Base-by-base conservation (phyloP, 2,113 vertebrate species). In the Pyxicephalus adspersus region DNA sequence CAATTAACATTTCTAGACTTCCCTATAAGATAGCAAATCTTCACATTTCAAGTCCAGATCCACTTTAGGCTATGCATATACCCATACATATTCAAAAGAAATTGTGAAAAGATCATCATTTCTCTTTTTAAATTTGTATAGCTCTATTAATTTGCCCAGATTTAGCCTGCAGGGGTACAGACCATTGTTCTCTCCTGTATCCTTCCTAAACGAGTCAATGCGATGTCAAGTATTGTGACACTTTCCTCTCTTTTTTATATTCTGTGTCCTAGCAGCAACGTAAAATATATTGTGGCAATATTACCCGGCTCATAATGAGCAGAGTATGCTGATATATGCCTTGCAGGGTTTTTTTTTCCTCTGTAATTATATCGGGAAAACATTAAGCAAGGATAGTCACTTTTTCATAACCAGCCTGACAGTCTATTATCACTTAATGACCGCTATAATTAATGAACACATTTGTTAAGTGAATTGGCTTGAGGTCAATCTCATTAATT, bases 381-480 rank as follows among this genome's bases (percentile, higher is more conserved):
- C 68, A 81, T 81, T 81, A 57, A 55, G 26, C 58, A 17, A 45
- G 65, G 34, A 52, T 45, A 72, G 79, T 65, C 79, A 64, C 79
- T 81, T 81, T 73, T 74, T 80, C 68, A 74, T 65, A 65, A 55
- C 28, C 50, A 31, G 79, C 70, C 50, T 73, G 68, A 57, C 68
- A 81, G 79, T 55, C 68, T 81, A 81, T 81, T 81, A 81, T 81
- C 68, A 74, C 79, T 81, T 81, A 74, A 81, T 81, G 79, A 81
- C 68, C 68, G 20, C 38, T 64, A 52, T 81, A 81, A 81, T 81
- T 81, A 81, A 81, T 81, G 68, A 81, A 55, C 67, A n/a, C 60
- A 64, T 50, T 54, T 72, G 55, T 72, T 80, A 64, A 74, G 68
- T 38, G 68, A 81, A 81, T 81, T 64, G 79, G 64, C 79, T 81